Evolutionary conservation across 1,140 invertebrate species (phyloP).

Genomic region (Drosophila pachea): DNA sequence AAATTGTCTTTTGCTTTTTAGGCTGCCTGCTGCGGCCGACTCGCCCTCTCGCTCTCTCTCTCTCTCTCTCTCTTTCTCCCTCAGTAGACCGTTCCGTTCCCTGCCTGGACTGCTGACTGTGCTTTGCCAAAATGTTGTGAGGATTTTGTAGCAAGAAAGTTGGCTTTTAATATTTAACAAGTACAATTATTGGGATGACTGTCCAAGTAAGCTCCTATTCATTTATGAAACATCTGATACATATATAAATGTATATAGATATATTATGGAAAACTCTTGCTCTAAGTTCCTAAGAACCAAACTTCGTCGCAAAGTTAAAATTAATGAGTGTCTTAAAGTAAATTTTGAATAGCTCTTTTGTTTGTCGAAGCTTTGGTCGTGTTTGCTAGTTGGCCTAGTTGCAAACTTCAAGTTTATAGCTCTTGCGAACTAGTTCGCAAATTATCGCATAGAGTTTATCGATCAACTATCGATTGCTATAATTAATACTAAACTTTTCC

Average conservation of each 20-base stretch:
- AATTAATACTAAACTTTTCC: no score
- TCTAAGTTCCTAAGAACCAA: slow-evolving; percentile 1
- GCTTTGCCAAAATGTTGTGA: slow-evolving; percentile 31
- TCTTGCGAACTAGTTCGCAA: neutral
- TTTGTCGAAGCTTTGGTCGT: neutral
- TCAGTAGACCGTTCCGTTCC: neutral
- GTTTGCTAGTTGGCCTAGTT: neutral
- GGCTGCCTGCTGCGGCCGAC: slow-evolving; percentile 32
- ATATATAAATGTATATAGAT: slow-evolving; percentile 24
- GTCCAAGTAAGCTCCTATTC: slow-evolving; percentile 52
- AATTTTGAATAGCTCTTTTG: slow-evolving; percentile 3
- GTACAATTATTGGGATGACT: slow-evolving; percentile 64
- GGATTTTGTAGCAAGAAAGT: slow-evolving; percentile 43
- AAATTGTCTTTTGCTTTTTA: slow-evolving; percentile 30
- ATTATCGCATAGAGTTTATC: neutral
- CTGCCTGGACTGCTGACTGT: neutral
- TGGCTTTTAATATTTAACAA: slow-evolving; percentile 66
- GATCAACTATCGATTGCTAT: slow-evolving; percentile 1
- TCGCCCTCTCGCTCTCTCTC: neutral
- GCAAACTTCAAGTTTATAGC: neutral
- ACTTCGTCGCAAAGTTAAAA: slow-evolving; percentile 23
- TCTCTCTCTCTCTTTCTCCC: neutral
- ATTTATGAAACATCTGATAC: slow-evolving; percentile 39
- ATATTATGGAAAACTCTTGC: slow-evolving; percentile 35
- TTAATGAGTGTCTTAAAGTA: slow-evolving; percentile 29